Evolutionary conservation across 23 tunicate species (phyloP).

Genomic region (Corella eumyota): DNA sequence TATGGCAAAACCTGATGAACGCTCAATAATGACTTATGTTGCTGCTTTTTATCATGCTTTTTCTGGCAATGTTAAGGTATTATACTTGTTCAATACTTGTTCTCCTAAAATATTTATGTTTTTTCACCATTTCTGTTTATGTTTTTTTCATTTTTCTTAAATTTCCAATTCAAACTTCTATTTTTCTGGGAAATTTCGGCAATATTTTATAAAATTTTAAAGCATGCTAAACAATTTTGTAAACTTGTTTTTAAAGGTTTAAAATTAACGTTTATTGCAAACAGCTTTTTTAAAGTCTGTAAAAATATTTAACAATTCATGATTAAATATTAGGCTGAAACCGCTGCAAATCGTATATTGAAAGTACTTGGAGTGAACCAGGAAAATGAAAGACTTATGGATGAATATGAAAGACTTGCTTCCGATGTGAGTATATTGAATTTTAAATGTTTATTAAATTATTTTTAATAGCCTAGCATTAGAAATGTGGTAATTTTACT

Average conservation of each 20-base stretch:
- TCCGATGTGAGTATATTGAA: slow-evolving; percentile 74
- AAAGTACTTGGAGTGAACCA: slow-evolving; percentile 97
- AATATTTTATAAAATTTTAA: too few relatives aligned
- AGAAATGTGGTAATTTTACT: too few relatives aligned
- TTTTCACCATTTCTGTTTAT: too few relatives aligned
- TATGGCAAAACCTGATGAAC: slow-evolving; percentile 96
- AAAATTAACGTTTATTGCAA: slow-evolving; percentile 1
- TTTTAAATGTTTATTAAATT: neutral
- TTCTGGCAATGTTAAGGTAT: slow-evolving; percentile 94
- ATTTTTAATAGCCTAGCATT: too few relatives aligned
- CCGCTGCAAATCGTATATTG: slow-evolving; percentile 98
- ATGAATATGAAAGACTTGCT: slow-evolving; percentile 97
- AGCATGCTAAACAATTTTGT: too few relatives aligned
- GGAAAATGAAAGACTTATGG: slow-evolving; percentile 97
- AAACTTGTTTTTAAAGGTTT: neutral
- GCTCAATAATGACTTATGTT: slow-evolving; percentile 99
- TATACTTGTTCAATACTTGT: neutral
- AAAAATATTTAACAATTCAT: neutral
- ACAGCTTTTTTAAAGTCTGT: neutral
- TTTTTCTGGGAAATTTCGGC: too few relatives aligned
- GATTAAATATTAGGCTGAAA: slow-evolving; percentile 68
- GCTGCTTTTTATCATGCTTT: slow-evolving; percentile 99
- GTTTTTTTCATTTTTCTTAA: slow-evolving; percentile 4
- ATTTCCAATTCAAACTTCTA: too few relatives aligned
- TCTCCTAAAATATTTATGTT: neutral